Evolutionary conservation across 2,113 vertebrate genomes (phyloP).

Genomic region (Gorsachius goisagi): DNA sequence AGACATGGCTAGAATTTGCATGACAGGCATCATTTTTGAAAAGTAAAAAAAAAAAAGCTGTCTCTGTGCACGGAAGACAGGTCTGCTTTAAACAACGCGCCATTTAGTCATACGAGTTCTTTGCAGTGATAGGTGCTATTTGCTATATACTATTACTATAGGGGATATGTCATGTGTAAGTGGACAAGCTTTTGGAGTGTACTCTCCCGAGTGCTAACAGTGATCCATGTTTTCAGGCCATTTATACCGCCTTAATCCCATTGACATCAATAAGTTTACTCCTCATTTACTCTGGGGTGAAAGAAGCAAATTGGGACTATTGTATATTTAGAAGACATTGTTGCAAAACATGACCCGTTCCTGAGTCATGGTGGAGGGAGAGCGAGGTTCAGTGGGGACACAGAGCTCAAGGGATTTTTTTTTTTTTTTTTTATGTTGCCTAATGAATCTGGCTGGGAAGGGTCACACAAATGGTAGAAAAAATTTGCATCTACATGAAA

Average conservation of each 20-base stretch:
- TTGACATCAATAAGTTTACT: slow-evolving; percentile 21
- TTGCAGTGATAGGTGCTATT: neutral
- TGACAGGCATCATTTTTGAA: neutral
- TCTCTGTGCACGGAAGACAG: neutral
- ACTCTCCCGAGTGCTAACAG: slow-evolving; percentile 1
- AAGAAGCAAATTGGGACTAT: neutral
- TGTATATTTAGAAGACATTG: neutral
- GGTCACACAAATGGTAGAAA: neutral
- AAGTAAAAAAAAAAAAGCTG: neutral
- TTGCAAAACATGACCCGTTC: neutral
- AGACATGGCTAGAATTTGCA: neutral
- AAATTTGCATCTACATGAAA: neutral
- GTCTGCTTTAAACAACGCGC: neutral
- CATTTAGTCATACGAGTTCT: neutral
- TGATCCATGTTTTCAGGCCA: neutral
- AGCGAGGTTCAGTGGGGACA: neutral
- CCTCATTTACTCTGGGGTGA: neutral
- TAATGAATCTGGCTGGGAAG: slow-evolving; percentile 13
- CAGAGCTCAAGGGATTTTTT: neutral
- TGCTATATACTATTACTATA: neutral
- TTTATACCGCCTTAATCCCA: slow-evolving; percentile 37
- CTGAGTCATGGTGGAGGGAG: neutral
- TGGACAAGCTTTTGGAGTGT: neutral
- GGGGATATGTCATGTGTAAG: neutral
- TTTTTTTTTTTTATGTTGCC: neutral